Percentiles rank a stretch among this genome's conserved stretches.
phyloP scores from a whole-genome alignment of 1,140 invertebrate species.

The Drosophila punjabiensis region DNA sequence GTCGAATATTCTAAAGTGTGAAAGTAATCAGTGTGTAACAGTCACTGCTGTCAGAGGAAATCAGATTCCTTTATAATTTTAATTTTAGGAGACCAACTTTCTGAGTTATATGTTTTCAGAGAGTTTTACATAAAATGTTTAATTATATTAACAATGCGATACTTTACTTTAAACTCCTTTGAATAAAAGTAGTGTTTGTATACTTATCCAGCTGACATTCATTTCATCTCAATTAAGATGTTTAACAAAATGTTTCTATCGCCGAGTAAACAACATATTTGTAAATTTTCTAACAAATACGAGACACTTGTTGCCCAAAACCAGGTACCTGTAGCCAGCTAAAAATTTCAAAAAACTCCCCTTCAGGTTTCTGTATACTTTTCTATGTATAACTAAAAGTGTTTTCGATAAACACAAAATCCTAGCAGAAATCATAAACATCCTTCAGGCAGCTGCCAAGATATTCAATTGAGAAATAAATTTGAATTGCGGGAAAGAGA shows the following conservation, averaged over 20 bases:
- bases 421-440: constrained; percentile 13
- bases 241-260: neutral
- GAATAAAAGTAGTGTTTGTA: neutral
- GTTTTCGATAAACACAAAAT: constrained; percentile 9
- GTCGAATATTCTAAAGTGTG: constrained; percentile 14
- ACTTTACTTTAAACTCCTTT: neutral
- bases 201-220: neutral
- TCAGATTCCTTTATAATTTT: neutral
- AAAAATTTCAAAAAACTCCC: neutral
- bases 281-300: too few species aligned
- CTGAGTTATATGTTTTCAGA: neutral
- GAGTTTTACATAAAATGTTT: neutral
- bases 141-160: neutral
- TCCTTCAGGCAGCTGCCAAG: constrained; percentile 9
- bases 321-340: neutral
- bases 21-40: neutral
- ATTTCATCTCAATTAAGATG: neutral
- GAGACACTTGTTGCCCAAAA: too few species aligned
- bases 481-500: constrained; percentile 19
- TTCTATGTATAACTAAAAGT: neutral
- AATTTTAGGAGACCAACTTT: neutral
- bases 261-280: too few species aligned
- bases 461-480: constrained; percentile 23
- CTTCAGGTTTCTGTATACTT: neutral
- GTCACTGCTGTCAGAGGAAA: neutral